phyloP scores from a whole-genome alignment of 1,140 invertebrate species.

The Neelides sp. region DNA sequence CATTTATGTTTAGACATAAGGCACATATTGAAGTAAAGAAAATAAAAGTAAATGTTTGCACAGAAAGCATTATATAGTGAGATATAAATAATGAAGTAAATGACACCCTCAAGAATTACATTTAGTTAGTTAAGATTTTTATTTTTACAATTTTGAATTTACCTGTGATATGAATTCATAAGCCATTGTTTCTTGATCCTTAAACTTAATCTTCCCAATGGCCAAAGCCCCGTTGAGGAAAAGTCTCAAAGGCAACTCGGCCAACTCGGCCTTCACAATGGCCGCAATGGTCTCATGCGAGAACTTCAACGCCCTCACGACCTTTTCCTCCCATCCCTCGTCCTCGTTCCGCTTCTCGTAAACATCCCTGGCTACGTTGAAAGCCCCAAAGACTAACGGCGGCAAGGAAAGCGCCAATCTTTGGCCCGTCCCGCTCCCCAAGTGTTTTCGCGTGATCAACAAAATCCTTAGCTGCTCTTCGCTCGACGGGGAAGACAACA shows the following conservation, averaged over 20 bases:
- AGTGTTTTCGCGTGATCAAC: conserved; percentile 73
- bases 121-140: neutral
- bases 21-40: neutral
- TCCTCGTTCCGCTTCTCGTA: conserved; percentile 75
- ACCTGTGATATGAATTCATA: conserved; percentile 97
- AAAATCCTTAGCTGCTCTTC: conserved; percentile 91
- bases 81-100: conserved; percentile 4
- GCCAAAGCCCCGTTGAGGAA: conserved; percentile 91
- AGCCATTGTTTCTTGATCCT: conserved; percentile 88
- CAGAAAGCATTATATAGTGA: too few relatives aligned
- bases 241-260: conserved; percentile 80
- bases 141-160: conserved; percentile 14
- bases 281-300: conserved; percentile 88
- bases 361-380: conserved; percentile 74
- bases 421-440: conserved; percentile 71
- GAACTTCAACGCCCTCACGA: conserved; percentile 95
- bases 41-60: neutral
- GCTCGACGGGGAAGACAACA: conserved; percentile 67
- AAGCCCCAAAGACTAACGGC: conserved; percentile 92
- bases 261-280: conserved; percentile 82
- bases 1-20: neutral
- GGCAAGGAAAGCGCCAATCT: conserved; percentile 84
- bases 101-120: neutral
- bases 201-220: conserved; percentile 80
- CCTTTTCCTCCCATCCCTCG: conserved; percentile 96